Conservation (phyloP, 1,140 invertebrate species). For the Acyrthosiphon pisum region DNA sequence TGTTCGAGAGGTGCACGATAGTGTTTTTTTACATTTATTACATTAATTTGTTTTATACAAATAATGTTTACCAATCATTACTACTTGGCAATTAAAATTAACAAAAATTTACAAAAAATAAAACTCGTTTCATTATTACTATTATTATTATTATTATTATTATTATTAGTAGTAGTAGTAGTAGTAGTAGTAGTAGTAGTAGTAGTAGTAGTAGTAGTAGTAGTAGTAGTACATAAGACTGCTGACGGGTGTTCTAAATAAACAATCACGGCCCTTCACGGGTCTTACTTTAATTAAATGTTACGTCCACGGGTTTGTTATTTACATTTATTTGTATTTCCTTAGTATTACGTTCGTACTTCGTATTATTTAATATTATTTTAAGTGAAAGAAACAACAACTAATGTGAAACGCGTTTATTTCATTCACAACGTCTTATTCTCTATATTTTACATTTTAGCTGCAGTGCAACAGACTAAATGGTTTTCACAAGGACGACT, state of each 20-base stretch:
- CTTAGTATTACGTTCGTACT: neutral
- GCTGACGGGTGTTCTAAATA: neutral
- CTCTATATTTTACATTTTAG: neutral
- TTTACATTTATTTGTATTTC: slow-evolving; percentile 17
- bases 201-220: too few species aligned
- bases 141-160: neutral
- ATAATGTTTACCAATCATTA: neutral
- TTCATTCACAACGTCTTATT: neutral
- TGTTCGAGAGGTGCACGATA: neutral
- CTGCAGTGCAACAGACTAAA: neutral
- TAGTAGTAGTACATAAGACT: neutral
- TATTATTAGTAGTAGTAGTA: too few species aligned
- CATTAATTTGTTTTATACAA: neutral
- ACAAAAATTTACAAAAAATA: neutral
- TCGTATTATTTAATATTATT: neutral
- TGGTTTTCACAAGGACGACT: slow-evolving; percentile 31
- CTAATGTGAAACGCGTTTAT: neutral
- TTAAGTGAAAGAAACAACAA: neutral
- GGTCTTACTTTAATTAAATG: slow-evolving; percentile 5
- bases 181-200: too few species aligned
- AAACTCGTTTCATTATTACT: neutral
- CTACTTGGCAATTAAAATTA: neutral
- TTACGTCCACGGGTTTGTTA: neutral
- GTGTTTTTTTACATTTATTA: neutral
- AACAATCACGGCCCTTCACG: neutral